Conservation (phyloP, 2,888 invertebrate species). For the Pecten maximus region DNA sequence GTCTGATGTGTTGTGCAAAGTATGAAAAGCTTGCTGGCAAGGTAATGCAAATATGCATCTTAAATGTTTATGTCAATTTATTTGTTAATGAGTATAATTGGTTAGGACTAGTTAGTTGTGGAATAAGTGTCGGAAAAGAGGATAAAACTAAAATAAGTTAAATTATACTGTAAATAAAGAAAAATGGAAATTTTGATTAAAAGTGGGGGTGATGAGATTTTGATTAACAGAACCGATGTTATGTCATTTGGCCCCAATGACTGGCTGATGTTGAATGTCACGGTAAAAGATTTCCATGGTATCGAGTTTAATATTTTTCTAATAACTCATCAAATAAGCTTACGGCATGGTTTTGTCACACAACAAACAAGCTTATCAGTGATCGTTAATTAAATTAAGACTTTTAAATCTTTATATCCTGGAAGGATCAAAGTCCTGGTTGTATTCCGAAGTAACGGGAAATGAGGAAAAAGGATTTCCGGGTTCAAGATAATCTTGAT, state of each 20-base stretch:
- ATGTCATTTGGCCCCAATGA: not conserved
- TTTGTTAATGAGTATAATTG: too few relatives aligned
- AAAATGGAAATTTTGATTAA: not conserved
- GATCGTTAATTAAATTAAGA: conserved; percentile 7
- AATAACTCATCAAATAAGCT: not conserved
- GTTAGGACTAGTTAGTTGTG: too few relatives aligned
- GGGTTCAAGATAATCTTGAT: not conserved
- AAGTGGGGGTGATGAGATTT: not conserved
- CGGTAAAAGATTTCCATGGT: not conserved
- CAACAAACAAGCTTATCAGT: not conserved
- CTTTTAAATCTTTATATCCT: not conserved
- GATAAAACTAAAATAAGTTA: too few relatives aligned
- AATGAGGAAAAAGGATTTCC: not conserved
- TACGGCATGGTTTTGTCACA: not conserved
- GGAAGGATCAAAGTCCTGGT: not conserved
- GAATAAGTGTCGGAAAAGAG: too few relatives aligned
- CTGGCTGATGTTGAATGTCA: not conserved
- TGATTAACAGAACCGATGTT: not conserved
- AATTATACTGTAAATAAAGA: too few relatives aligned
- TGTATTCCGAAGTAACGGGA: not conserved
- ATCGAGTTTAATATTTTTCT: not conserved
- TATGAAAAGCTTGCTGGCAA: not conserved
- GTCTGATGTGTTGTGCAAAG: not conserved
- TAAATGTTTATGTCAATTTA: too few relatives aligned
- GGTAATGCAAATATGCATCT: too few relatives aligned